phyloP scores from a whole-genome alignment of 2,113 vertebrate species.

The Misgurnus anguillicaudatus region DNA sequence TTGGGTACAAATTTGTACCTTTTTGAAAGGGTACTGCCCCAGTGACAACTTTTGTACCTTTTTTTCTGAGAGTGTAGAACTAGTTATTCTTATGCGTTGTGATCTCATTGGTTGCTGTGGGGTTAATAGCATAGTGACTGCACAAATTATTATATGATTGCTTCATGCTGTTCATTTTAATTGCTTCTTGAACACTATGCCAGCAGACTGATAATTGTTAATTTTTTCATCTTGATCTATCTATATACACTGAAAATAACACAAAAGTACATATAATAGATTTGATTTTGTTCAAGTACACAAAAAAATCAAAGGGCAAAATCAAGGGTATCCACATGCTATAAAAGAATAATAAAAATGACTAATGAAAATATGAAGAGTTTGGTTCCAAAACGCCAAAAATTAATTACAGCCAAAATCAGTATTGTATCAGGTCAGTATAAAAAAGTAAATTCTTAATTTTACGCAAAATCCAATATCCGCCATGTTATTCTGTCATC shows the following conservation, averaged over 20 bases:
- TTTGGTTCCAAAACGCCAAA: no score
- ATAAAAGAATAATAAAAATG: not conserved
- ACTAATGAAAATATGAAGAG: not conserved
- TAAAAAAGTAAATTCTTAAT: no score
- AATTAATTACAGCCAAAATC: no score
- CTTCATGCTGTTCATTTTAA: constrained; percentile 69
- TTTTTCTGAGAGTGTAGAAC: no score
- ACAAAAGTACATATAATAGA: not conserved
- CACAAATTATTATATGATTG: constrained; percentile 54
- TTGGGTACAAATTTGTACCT: no score
- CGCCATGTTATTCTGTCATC: no score
- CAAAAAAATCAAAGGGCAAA: not conserved
- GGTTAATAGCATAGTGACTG: constrained; percentile 65
- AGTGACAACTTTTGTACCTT: no score
- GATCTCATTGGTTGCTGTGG: constrained; percentile 62
- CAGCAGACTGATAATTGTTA: not conserved
- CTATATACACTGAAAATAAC: not conserved
- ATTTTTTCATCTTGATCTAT: not conserved
- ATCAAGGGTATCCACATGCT: no score
- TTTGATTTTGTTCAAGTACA: not conserved
- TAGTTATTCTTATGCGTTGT: not conserved
- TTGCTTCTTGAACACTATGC: constrained; percentile 63
- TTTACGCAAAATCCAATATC: no score
- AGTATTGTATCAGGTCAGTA: no score
- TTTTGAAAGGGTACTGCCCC: no score